Conservation (phyloP, 2,797 vertebrate genomes). For the Rallus crepitans region DNA sequence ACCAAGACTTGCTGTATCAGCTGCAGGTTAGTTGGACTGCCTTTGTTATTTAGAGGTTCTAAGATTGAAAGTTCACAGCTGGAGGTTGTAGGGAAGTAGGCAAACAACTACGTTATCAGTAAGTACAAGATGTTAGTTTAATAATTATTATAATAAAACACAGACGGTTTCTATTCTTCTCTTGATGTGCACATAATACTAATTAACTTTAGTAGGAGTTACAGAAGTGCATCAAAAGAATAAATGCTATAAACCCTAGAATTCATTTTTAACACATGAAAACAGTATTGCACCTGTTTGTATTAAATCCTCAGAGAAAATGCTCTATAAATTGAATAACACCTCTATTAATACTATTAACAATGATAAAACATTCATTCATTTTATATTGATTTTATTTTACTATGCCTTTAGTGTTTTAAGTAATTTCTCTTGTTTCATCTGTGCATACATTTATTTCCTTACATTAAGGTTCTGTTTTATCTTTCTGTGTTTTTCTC, state of each 20-base stretch:
- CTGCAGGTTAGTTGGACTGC: background rate
- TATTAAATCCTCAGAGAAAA: background rate
- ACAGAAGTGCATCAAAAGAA: background rate
- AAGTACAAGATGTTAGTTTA: background rate
- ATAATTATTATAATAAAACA: background rate
- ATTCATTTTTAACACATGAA: background rate
- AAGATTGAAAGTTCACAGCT: background rate
- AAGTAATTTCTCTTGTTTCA: background rate
- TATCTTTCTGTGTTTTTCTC: background rate
- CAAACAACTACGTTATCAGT: background rate
- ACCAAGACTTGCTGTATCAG: background rate
- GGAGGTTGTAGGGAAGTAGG: background rate
- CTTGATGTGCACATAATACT: background rate
- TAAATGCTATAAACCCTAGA: background rate
- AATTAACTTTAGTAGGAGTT: background rate
- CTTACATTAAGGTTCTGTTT: background rate
- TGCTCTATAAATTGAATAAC: background rate
- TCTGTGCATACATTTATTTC: background rate
- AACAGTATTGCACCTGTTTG: background rate
- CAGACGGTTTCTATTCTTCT: background rate
- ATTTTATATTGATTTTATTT: background rate
- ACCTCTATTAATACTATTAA: background rate
- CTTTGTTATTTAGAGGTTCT: background rate
- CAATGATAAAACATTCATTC: background rate
- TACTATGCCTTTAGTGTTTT: background rate